A percentile compares a stretch with the other conserved stretches of the same genome.
These are phyloP conservation scores for Periparus ater DNA, from an alignment of 2,797 vertebrate species.

Conservation along the genomic window DNA sequence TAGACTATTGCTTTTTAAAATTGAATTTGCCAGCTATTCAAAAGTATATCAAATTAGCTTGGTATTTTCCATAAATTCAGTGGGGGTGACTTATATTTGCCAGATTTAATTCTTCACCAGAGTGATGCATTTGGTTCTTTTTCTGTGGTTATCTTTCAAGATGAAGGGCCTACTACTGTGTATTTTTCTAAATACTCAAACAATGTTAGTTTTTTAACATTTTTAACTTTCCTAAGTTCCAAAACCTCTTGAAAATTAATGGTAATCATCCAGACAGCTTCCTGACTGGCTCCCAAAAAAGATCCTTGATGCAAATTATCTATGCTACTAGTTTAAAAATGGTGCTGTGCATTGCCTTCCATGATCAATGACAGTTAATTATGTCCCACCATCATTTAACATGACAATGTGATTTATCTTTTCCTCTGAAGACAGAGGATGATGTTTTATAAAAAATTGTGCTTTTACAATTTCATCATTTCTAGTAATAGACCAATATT, in stretches of 20 bases:
- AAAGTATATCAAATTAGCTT: conserved; percentile 10
- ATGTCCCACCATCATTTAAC: conserved; percentile 44
- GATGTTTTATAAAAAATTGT: conserved; percentile 43
- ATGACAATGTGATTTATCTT: conserved; percentile 44
- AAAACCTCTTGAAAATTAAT: neutral
- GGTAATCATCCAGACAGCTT: conserved; percentile 5
- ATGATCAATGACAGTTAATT: conserved; percentile 55
- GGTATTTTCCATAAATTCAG: conserved; percentile 26
- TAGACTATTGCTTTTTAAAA: conserved; percentile 29
- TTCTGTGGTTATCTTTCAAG: neutral
- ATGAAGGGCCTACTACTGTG: neutral
- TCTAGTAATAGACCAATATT: conserved; percentile 54
- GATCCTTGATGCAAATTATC: conserved; percentile 15
- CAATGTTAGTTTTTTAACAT: neutral
- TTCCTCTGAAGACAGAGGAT: conserved; percentile 19
- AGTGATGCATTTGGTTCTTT: neutral
- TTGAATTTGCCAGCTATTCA: conserved; percentile 11
- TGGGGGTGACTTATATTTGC: neutral
- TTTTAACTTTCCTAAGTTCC: neutral
- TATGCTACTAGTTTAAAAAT: conserved; percentile 35
- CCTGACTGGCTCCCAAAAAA: neutral
- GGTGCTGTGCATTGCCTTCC: conserved; percentile 30
- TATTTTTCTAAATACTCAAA: neutral
- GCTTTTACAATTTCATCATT: conserved; percentile 57
- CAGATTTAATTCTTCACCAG: neutral